Percentiles rank a stretch among this genome's conserved stretches.
Conservation (phyloP, 2,888 invertebrate genomes). For the Hylaea fasciaria region DNA sequence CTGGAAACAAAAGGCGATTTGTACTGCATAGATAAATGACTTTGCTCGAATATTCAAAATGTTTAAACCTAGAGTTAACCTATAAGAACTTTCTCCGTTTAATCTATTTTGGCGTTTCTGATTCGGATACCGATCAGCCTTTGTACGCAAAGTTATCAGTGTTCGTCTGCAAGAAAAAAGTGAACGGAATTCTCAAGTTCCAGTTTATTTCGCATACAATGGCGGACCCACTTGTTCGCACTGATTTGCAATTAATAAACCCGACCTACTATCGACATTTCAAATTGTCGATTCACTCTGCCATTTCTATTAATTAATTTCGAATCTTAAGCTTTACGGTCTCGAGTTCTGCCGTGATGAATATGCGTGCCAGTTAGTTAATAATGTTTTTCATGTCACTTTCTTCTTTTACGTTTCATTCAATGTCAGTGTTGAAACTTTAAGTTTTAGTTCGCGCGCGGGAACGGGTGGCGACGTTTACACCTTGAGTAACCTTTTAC, state of each 20-base stretch:
- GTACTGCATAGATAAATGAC: constrained; percentile 34
- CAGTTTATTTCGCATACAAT: constrained; percentile 76
- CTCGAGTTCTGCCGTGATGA: constrained; percentile 58
- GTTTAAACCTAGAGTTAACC: constrained; percentile 34
- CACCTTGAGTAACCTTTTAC: constrained; percentile 52
- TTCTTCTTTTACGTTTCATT: constrained; percentile 60
- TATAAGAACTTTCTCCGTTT: constrained; percentile 41
- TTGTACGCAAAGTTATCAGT: constrained; percentile 33
- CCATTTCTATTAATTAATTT: constrained; percentile 72
- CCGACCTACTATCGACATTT: constrained; percentile 73
- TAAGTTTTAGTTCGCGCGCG: constrained; percentile 48
- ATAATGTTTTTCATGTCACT: constrained; percentile 67
- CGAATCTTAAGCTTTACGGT: constrained; percentile 63
- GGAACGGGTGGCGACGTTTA: constrained; percentile 35
- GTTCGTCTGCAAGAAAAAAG: constrained; percentile 62
- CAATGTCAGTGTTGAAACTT: constrained; percentile 57
- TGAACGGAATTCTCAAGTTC: constrained; percentile 77
- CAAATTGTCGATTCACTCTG: constrained; percentile 73
- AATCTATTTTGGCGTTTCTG: constrained; percentile 37
- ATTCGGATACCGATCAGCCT: constrained; percentile 38
- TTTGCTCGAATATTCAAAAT: constrained; percentile 39
- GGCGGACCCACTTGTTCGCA: constrained; percentile 72
- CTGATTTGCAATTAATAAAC: constrained; percentile 80
- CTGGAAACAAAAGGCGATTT: constrained; percentile 47
- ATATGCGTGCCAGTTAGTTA: constrained; percentile 61